phyloP scores from a whole-genome alignment of 2,113 vertebrate species.

The Vicugna pacos region DNA sequence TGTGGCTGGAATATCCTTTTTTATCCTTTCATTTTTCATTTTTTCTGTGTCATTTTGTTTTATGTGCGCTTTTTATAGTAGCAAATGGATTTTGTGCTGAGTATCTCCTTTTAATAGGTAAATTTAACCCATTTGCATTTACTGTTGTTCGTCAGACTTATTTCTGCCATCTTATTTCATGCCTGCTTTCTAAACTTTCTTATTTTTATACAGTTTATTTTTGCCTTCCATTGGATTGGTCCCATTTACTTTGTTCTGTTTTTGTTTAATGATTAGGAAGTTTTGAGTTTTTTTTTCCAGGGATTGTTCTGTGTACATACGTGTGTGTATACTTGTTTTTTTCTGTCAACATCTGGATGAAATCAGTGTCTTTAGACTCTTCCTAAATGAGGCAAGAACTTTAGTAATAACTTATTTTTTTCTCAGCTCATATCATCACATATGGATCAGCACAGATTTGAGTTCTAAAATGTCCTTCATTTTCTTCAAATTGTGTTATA shows the following conservation, averaged over 20 bases:
- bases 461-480: neutral
- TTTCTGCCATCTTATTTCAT: neutral
- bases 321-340: neutral
- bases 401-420: neutral
- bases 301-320: neutral
- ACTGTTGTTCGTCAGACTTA: neutral
- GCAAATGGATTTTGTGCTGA: neutral
- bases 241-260: neutral
- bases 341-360: neutral
- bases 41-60: neutral
- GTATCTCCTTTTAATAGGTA: neutral
- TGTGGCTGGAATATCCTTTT: neutral
- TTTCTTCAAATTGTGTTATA: neutral
- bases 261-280: neutral
- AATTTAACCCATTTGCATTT: conserved; percentile 29
- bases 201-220: conserved; percentile 19
- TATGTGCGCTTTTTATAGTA: neutral
- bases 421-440: neutral
- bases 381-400: neutral
- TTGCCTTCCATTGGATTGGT: neutral
- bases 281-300: neutral
- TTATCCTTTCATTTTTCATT: neutral
- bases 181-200: neutral
- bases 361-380: neutral
- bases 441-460: neutral